Conservation (phyloP, 1,140 invertebrate species). For the Yoshiicerus persimilis region DNA sequence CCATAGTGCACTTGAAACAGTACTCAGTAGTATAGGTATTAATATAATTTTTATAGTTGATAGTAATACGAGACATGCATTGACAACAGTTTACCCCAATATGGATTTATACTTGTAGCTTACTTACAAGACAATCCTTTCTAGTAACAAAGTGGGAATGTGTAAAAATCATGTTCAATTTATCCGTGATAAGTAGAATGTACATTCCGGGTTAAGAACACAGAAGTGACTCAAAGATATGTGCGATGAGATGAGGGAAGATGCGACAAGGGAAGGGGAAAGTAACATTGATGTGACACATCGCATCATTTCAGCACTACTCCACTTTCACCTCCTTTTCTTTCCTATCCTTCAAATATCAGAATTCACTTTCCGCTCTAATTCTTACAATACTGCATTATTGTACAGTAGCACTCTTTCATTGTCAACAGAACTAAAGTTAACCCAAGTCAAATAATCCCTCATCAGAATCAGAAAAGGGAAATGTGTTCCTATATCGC, state of each 20-base stretch:
- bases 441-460: not conserved
- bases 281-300: not conserved
- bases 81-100: too few species aligned
- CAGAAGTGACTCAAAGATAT: too few species aligned
- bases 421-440: not conserved
- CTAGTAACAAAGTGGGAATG: not conserved
- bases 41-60: too few species aligned
- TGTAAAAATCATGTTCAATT: slow-evolving; percentile 3
- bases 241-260: not conserved
- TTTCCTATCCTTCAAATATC: not conserved
- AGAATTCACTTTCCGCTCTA: not conserved
- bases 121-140: too few species aligned
- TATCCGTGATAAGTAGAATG: not conserved
- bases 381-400: not conserved
- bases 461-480: not conserved
- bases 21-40: too few species aligned
- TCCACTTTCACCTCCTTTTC: not conserved
- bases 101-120: too few species aligned
- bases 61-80: too few species aligned
- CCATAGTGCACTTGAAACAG: too few species aligned
- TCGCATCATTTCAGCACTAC: not conserved
- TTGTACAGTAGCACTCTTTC: not conserved
- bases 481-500: not conserved
- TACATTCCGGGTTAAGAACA: not conserved
- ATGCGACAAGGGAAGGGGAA: not conserved